Percentiles rank a stretch among this genome's conserved stretches.
Evolutionary conservation across 1,140 invertebrate genomes (phyloP).

Genomic region (Pectinophora gossypiella): DNA sequence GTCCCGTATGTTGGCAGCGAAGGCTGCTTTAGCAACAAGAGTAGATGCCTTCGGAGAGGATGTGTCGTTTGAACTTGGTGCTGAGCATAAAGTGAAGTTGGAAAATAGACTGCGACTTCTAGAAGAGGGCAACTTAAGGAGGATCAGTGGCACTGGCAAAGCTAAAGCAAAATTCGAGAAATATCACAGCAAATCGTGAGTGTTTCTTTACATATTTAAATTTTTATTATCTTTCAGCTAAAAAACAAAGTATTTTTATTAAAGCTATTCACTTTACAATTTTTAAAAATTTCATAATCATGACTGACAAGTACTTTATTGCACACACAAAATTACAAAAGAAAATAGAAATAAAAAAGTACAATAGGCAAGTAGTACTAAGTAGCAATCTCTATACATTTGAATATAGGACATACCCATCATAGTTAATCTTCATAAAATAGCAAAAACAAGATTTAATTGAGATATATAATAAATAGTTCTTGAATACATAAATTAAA

Average conservation of each 20-base stretch:
- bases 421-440: no score
- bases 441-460: no score
- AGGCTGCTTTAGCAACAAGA: slow-evolving; percentile 93
- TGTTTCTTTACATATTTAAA: slow-evolving; percentile 17
- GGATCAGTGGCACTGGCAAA: slow-evolving; percentile 92
- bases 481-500: no score
- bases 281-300: not conserved
- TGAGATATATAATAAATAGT: no score
- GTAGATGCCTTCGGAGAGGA: slow-evolving; percentile 98
- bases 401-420: no score
- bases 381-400: no score
- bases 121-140: slow-evolving; percentile 89
- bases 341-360: no score
- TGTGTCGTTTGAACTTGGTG: slow-evolving; percentile 85
- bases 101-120: slow-evolving; percentile 85
- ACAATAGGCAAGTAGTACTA: no score
- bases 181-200: slow-evolving; percentile 87
- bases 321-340: no score
- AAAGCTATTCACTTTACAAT: not conserved
- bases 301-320: no score
- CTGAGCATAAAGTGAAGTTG: slow-evolving; percentile 91
- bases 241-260: not conserved
- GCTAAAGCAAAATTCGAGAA: slow-evolving; percentile 93
- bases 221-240: slow-evolving; percentile 1
- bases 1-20: slow-evolving; percentile 97